Conservation (phyloP, 2,797 vertebrate species). For the Cossypha niveicapilla region DNA sequence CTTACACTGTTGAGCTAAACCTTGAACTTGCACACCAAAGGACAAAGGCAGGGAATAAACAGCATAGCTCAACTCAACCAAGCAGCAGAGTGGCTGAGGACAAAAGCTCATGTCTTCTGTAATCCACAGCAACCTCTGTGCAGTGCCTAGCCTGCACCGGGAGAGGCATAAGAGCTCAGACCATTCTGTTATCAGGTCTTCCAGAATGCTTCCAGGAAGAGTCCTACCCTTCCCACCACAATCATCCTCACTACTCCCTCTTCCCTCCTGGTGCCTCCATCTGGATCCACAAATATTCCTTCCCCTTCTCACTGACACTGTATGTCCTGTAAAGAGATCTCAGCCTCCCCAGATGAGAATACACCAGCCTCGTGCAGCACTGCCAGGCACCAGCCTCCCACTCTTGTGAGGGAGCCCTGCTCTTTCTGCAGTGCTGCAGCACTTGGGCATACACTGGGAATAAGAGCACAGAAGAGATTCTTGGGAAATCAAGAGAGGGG, state of each 20-base stretch:
- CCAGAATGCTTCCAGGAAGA: background rate
- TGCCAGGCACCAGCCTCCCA: background rate
- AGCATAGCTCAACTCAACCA: background rate
- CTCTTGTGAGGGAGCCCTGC: background rate
- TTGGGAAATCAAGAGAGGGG: background rate
- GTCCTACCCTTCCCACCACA: background rate
- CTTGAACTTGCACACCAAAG: background rate
- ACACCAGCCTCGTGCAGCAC: rapidly evolving
- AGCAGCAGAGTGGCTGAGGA: background rate
- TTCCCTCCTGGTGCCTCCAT: background rate
- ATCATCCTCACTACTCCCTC: background rate
- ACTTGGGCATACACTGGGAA: background rate
- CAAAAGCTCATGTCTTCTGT: background rate
- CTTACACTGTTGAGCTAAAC: background rate
- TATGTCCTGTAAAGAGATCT: background rate
- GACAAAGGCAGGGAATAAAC: background rate
- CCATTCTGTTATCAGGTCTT: background rate
- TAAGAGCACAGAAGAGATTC: background rate
- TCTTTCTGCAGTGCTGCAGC: background rate
- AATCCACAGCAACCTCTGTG: background rate
- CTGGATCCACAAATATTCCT: background rate
- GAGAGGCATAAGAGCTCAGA: background rate
- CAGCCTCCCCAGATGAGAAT: background rate
- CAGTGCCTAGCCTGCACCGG: background rate
- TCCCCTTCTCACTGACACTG: background rate